phyloP scores from a whole-genome alignment of 2,888 invertebrate genomes.

The Philereme vetulata region DNA sequence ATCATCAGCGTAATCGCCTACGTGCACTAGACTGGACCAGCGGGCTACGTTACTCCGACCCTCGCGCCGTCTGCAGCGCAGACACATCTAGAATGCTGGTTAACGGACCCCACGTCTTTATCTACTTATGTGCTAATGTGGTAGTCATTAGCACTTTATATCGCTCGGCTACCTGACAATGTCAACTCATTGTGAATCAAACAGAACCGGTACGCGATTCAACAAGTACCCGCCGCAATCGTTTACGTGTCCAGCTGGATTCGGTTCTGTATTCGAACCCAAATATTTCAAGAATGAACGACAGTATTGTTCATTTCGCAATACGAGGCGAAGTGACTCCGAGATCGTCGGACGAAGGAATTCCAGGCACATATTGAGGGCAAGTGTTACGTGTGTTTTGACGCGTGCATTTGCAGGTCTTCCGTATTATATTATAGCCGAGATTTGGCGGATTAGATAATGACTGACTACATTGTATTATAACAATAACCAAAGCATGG shows the following conservation, averaged over 20 bases:
- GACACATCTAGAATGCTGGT: neutral
- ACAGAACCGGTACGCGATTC: constrained; percentile 13
- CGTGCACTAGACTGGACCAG: too few species aligned
- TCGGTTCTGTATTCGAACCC: constrained; percentile 6
- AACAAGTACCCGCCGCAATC: neutral
- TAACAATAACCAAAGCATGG: too few species aligned
- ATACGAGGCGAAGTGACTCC: neutral
- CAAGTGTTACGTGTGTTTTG: neutral
- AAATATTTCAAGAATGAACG: constrained; percentile 10
- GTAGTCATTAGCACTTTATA: too few species aligned
- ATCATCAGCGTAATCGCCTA: too few species aligned
- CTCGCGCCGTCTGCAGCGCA: constrained; percentile 2
- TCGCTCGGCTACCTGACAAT: neutral
- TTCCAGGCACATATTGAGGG: constrained; percentile 4
- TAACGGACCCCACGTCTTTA: constrained; percentile 6
- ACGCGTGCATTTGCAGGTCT: constrained; percentile 20
- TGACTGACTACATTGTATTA: too few species aligned
- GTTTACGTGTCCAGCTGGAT: constrained; percentile 5
- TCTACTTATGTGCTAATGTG: neutral
- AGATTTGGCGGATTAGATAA: constrained; percentile 11
- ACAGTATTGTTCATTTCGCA: constrained; percentile 3
- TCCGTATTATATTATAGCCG: constrained; percentile 24
- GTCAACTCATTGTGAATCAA: constrained; percentile 1
- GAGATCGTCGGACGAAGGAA: neutral
- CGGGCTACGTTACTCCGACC: neutral